Conservation (phyloP, 2,888 invertebrate species). For the Digitonthophagus gazella region DNA sequence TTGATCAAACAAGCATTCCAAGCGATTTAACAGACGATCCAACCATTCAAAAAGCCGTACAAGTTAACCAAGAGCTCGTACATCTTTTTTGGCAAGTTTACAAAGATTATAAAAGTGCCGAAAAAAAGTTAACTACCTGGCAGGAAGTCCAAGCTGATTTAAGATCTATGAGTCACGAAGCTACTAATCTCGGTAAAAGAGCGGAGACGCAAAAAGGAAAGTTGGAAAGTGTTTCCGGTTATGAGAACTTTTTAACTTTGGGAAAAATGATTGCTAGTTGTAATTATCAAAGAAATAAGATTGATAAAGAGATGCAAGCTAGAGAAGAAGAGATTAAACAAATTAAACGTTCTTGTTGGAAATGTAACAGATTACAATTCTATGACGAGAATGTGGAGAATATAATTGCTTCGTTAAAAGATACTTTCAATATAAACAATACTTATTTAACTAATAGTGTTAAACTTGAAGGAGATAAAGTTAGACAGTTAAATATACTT, state of each 20-base stretch:
- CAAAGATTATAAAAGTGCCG: not conserved
- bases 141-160: not conserved
- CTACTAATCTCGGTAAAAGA: not conserved
- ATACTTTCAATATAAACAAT: not conserved
- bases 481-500: not conserved
- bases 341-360: not conserved
- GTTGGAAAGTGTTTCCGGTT: not conserved
- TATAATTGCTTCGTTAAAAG: not conserved
- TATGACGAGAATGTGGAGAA: not conserved
- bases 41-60: not conserved
- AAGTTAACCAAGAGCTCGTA: not conserved
- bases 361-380: not conserved
- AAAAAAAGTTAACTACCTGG: not conserved
- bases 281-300: not conserved
- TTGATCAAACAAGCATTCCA: not conserved
- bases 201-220: not conserved
- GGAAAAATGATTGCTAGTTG: not conserved
- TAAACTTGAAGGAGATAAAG: not conserved
- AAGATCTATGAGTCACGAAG: constrained; percentile 2
- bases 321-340: not conserved
- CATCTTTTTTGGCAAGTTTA: not conserved
- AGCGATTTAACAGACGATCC: not conserved
- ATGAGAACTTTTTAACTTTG: not conserved
- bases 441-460: not conserved
- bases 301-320: not conserved